Evolutionary conservation across 2,888 invertebrate species (phyloP), one percentile per base, ranked within the genome.

Genomic region (Dynastes tityus): DNA sequence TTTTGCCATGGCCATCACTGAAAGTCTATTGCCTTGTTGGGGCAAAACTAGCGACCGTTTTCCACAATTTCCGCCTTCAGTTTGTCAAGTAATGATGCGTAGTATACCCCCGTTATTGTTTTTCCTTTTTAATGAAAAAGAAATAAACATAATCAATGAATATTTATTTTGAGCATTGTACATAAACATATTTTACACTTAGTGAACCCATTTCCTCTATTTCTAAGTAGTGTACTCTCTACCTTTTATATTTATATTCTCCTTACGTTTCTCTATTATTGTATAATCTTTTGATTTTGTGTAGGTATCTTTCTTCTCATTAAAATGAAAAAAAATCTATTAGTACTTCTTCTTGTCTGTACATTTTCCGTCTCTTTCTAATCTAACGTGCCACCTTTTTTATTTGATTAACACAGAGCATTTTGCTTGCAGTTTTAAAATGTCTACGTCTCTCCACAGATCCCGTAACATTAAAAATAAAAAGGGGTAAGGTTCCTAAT

Each of bases 361-460:
- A n/a, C 3, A 9, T 55, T 22, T 2, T 55, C 8, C n/a, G 2
- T 55, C n/a, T 55, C 13, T 55, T 55, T 55, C 13, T 45, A 45
- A 45, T 11, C 8, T 45, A 45, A 45, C 45, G 45, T 8, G 45
- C 8, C 11, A 45, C 45, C 32, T 49, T 53, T 29, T 49, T 77
- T 22, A 77, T 53, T 71, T 27, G 73, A 79, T 79, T 79, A 79
- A 79, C 77, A 79, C 67, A 65, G 13, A 55, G 67, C 73, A 58
- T 79, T 79, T 79, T 79, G 79, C 84, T 87, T 86, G 86, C 93
- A 96, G 96, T 97, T 90, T 92, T 97, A 91, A 97, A 96, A 95
- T 97, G 97, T 91, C 93, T 97, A 89, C 94, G 97, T 89, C 92
- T 97, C 88, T 96, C 97, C 84, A 93, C 95, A 90, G 96, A 96